Evolutionary conservation across 2,888 invertebrate genomes (phyloP).

Genomic region (Rotaria magnacalcarata): DNA sequence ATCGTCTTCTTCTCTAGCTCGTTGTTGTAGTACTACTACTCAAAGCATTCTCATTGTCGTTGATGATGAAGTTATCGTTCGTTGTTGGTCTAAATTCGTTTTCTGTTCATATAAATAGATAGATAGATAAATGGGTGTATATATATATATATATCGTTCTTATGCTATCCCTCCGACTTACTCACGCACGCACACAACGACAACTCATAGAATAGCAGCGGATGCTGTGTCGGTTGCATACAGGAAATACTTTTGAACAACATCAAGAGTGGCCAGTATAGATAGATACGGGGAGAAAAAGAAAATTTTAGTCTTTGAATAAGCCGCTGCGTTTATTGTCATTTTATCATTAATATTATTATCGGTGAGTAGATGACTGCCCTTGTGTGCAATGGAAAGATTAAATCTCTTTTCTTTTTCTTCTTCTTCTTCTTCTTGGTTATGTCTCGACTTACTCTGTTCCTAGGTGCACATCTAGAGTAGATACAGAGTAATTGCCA

Average conservation of each 20-base stretch:
- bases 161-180: neutral
- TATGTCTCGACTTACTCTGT: constrained; percentile 9
- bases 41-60: neutral
- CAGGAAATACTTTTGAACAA: constrained; percentile 13
- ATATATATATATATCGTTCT: neutral
- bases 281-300: neutral
- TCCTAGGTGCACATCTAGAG: neutral
- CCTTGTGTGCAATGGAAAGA: neutral
- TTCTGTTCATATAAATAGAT: neutral
- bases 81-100: neutral
- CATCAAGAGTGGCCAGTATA: neutral
- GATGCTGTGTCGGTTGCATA: neutral
- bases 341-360: neutral
- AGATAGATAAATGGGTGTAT: neutral
- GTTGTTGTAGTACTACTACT: constrained; percentile 7
- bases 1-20: neutral
- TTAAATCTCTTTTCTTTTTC: neutral
- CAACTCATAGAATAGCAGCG: neutral
- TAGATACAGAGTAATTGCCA: constrained; percentile 12
- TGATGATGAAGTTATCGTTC: constrained; percentile 7
- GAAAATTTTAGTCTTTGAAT: neutral
- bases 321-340: neutral
- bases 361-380: constrained; percentile 15
- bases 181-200: neutral
- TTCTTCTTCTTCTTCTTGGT: neutral